A percentile compares a stretch with the other conserved stretches of the same genome.
These are phyloP conservation scores for Cuculus canorus DNA, from an alignment of 2,797 vertebrate genomes.

Conservation along the genomic window DNA sequence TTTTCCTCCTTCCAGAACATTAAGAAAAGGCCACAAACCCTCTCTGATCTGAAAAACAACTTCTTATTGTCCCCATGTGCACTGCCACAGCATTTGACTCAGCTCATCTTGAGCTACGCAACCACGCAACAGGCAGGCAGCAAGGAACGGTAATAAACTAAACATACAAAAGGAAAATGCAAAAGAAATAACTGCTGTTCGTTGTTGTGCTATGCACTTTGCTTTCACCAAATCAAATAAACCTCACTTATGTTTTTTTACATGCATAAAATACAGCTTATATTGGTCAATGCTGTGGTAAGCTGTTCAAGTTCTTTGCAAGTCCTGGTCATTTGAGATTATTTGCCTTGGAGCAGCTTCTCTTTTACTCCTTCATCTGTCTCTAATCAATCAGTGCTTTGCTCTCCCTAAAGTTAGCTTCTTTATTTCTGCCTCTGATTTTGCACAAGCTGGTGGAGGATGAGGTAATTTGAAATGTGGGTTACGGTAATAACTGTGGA, in stretches of 20 bases:
- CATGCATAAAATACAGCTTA: rapidly evolving
- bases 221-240: neutral
- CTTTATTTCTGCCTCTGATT: neutral
- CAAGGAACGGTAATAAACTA: rapidly evolving
- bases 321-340: neutral
- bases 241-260: neutral
- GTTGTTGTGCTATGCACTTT: neutral
- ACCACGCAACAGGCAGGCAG: neutral
- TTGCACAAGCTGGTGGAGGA: neutral
- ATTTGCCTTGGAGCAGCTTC: neutral
- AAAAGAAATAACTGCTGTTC: neutral
- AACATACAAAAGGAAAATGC: neutral
- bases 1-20: neutral
- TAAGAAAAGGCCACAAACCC: neutral
- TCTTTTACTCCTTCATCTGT: neutral
- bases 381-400: neutral
- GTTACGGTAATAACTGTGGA: neutral
- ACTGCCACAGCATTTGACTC: neutral
- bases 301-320: neutral
- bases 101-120: neutral
- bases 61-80: neutral
- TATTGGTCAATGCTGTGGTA: neutral
- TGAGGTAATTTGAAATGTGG: neutral
- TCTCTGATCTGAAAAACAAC: neutral
- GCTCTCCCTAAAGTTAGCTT: neutral